Percentiles rank a stretch among this genome's conserved stretches.
phyloP scores from a whole-genome alignment of 2,888 invertebrate genomes.

The Graphium colonna region DNA sequence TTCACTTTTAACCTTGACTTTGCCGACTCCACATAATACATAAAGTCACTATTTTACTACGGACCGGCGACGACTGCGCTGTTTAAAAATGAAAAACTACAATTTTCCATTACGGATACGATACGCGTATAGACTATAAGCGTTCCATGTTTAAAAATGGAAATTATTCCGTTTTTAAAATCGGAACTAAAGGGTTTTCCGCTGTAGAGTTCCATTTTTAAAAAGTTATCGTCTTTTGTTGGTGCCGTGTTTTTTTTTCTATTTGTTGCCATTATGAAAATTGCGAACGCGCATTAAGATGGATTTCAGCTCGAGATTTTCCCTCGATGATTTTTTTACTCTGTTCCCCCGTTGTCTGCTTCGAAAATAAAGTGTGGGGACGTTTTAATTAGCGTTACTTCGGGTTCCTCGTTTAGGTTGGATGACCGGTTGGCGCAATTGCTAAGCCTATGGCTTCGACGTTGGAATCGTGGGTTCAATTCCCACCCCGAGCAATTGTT shows the following conservation, averaged over 20 bases:
- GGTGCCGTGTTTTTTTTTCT: conserved; percentile 1
- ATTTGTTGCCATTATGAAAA: conserved; percentile 16
- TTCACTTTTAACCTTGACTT: no score
- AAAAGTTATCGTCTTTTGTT: conserved; percentile 17
- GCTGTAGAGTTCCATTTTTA: background rate
- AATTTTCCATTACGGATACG: background rate
- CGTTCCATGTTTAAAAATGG: background rate
- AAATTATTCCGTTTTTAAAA: background rate
- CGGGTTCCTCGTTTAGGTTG: background rate
- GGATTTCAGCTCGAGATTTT: conserved; percentile 1
- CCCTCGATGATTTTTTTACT: background rate
- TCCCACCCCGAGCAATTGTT: no score
- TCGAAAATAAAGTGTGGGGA: conserved; percentile 10
- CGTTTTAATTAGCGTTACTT: conserved; percentile 11
- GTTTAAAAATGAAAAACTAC: background rate
- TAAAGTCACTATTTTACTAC: background rate
- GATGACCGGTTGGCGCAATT: no score
- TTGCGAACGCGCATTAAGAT: conserved; percentile 10
- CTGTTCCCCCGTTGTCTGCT: background rate
- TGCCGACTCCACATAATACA: no score
- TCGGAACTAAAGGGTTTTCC: background rate
- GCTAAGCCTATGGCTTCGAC: no score
- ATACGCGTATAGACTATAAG: background rate
- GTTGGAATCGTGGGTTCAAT: no score
- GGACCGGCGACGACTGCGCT: no score